Percentiles rank a stretch among this genome's conserved stretches.
These are phyloP conservation scores for Matsumurasca onukii DNA, from an alignment of 1,140 invertebrate species.

Conservation along the genomic window DNA sequence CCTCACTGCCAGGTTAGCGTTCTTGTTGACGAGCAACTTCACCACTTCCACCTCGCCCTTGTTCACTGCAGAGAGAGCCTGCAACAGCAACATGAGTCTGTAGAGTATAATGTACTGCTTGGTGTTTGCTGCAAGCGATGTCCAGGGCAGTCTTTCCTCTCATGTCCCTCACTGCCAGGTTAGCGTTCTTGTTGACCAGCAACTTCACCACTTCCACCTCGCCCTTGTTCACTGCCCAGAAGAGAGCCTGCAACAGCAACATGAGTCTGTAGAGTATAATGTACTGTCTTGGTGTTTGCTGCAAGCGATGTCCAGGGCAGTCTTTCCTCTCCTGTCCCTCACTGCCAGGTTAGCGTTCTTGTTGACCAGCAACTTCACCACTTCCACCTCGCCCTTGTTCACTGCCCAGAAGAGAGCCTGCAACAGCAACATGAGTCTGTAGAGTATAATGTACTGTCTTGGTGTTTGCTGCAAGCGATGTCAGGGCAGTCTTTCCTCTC, in stretches of 20 bases:
- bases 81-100: too few species aligned
- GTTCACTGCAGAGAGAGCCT: constrained; percentile 60
- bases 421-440: neutral
- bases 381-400: constrained; percentile 59
- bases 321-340: constrained; percentile 46
- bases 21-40: constrained; percentile 51
- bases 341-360: constrained; percentile 46
- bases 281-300: constrained; percentile 39
- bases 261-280: too few species aligned
- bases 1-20: constrained; percentile 46
- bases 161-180: constrained; percentile 45
- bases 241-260: constrained; percentile 48
- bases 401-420: constrained; percentile 61
- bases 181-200: constrained; percentile 50
- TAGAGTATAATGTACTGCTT: too few species aligned
- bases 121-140: constrained; percentile 44
- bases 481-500: constrained; percentile 46
- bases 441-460: too few species aligned
- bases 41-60: constrained; percentile 60
- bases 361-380: constrained; percentile 55
- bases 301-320: constrained; percentile 48
- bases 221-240: constrained; percentile 65
- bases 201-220: constrained; percentile 56
- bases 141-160: constrained; percentile 47
- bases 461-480: constrained; percentile 44